Base-by-base conservation (phyloP, 2,888 invertebrate genomes). In the Heteromyza rotundicornis region DNA sequence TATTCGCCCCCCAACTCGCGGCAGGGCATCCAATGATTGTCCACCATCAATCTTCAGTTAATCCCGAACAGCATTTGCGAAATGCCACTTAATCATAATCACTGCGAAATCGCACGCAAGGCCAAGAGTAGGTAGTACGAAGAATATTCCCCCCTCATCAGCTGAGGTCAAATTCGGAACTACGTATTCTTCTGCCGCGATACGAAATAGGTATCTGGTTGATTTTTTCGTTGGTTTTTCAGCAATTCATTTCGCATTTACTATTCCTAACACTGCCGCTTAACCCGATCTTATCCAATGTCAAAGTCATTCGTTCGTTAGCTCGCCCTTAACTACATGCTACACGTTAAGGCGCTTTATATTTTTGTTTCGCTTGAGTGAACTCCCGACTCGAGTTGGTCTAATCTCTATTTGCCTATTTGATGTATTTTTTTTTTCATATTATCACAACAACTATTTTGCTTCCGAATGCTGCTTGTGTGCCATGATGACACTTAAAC, bases 81-180 rank as follows among this genome's bases (percentile, higher is more conserved):
- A 40, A 40, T 40, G 40, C 40, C n/a, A n/a, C 40, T 40, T 40
- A 14, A 40, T 40, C 40, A 40, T 40, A 40, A 40, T 40, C 40
- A 40, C 40, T 3, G n/a, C 27, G 10, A 40, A 40, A 40, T 14
- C 40, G 40, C 40, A 32, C n/a, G 10, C 40, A 40, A 40, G n/a
- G 40, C 40, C 14, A 2, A 40, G 40, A 40, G n/a, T 5, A 8
- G 40, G 40, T n/a, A 40, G 40, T n/a, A 12, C 10, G 40, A 12
- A 12, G 7, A 12, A 32, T 32, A 8, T 32, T 5, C 32, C 12
- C 7, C 40, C 5, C 40, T 3, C 40, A 12, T 40, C 40, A 40
- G 40, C 40, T 40, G 27, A 27, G 27, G 7, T 27, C 27, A 27
- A 27, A 27, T 27, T 27, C 27, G 5, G 10, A 27, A 27, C 10